phyloP scores from a whole-genome alignment of 2,888 invertebrate genomes.

The Aelia acuminata region DNA sequence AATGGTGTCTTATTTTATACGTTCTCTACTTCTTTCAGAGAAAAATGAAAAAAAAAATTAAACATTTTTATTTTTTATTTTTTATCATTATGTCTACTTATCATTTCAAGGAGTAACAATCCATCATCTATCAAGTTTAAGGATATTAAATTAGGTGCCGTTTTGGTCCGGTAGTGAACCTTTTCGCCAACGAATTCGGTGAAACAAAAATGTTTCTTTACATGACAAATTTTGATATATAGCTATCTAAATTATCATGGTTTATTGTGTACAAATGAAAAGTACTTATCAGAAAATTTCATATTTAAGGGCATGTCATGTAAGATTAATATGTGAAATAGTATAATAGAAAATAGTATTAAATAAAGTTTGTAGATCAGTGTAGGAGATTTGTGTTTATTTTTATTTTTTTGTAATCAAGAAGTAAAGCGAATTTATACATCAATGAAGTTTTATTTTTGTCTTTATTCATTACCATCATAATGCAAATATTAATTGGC shows the following conservation, averaged over 20 bases:
- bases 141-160: not conserved
- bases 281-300: not conserved
- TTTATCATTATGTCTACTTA: not conserved
- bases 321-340: too few species aligned
- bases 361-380: constrained; percentile 20
- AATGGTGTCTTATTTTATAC: not conserved
- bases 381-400: not conserved
- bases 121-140: too few species aligned
- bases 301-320: not conserved
- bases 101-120: not conserved
- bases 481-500: too few species aligned
- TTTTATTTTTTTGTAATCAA: constrained; percentile 27
- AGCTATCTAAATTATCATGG: not conserved
- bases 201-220: not conserved
- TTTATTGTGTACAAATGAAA: not conserved
- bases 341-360: not conserved
- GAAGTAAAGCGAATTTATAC: not conserved
- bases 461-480: not conserved
- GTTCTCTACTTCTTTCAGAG: not conserved
- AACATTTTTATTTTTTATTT: not conserved
- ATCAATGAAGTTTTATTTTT: not conserved
- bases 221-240: not conserved
- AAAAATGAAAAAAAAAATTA: not conserved
- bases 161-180: not conserved
- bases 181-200: not conserved